These are phyloP conservation scores for Cynopterus brachyotis DNA, from an alignment of 2,113 vertebrate genomes.

Conservation along the genomic window DNA sequence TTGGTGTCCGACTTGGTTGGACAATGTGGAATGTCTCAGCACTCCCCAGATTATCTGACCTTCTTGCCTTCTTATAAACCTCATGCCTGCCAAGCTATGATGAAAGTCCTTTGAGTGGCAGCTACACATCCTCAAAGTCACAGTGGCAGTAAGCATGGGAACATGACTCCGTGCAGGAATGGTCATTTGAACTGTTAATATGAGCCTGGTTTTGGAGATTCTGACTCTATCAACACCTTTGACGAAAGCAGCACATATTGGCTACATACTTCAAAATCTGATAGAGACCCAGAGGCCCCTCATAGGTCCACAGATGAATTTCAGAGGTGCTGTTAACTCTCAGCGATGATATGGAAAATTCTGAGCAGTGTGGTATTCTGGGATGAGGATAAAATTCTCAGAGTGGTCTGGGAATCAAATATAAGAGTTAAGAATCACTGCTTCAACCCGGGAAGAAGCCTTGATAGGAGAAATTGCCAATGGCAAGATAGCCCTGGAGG, in stretches of 20 bases:
- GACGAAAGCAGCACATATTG: not conserved
- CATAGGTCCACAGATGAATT: not conserved
- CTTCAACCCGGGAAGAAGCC: not conserved
- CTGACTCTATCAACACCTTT: not conserved
- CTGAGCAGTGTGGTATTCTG: not conserved
- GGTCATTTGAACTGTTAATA: rapidly evolving
- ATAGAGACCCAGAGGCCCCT: not conserved
- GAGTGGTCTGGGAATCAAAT: not conserved
- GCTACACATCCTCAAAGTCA: not conserved
- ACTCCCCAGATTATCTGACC: not conserved
- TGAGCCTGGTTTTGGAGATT: not conserved
- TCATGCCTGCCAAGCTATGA: not conserved
- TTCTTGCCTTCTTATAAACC: not conserved
- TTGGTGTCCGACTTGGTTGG: too few species aligned
- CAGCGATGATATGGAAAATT: not conserved
- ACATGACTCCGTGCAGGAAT: not conserved
- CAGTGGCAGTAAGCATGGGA: not conserved
- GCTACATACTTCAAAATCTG: not conserved
- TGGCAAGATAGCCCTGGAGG: too few species aligned
- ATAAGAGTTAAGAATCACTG: not conserved
- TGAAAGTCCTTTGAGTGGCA: not conserved
- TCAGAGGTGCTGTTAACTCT: not conserved
- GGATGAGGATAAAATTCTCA: not conserved
- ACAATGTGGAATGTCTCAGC: rapidly evolving
- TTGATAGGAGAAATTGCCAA: too few species aligned